A percentile compares a stretch with the other conserved stretches of the same genome.
These are phyloP conservation scores for Heterocephalus glaber DNA, from an alignment of 2,113 vertebrate genomes.

Conservation along the genomic window DNA sequence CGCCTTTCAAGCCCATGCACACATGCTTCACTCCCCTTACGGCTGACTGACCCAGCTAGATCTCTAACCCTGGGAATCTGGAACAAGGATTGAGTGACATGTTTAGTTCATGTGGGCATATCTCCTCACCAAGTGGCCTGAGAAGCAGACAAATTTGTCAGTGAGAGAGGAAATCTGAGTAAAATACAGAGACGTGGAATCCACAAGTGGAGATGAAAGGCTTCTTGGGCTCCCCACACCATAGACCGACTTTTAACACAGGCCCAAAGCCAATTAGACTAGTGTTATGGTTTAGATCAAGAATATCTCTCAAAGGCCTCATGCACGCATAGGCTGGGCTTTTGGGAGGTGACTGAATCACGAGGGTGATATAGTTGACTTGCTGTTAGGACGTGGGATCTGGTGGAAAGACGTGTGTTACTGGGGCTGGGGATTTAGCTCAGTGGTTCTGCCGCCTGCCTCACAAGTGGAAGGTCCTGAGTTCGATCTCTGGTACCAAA, in stretches of 20 bases:
- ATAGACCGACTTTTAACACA: not conserved
- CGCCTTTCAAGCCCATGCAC: not conserved
- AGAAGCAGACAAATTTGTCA: not conserved
- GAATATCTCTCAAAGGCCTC: not conserved
- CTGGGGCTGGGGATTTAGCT: no score
- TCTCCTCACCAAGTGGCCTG: not conserved
- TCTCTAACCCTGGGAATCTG: conserved; percentile 6
- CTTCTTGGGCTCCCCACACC: not conserved
- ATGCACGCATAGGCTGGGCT: not conserved
- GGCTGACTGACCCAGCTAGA: not conserved
- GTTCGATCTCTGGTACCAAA: no score
- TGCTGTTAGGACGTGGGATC: not conserved
- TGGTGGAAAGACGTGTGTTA: not conserved
- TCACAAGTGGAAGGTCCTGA: no score
- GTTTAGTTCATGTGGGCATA: not conserved
- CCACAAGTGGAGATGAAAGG: not conserved
- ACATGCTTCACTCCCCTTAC: not conserved
- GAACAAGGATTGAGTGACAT: not conserved
- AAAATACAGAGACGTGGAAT: not conserved
- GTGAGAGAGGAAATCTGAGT: not conserved
- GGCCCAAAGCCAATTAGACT: not conserved
- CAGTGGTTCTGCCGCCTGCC: no score
- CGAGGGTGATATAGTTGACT: not conserved
- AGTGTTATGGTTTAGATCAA: not conserved
- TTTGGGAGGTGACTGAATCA: not conserved